A percentile compares a stretch with the other conserved stretches of the same genome.
phyloP scores from a whole-genome alignment of 2,888 invertebrate genomes.

The Pimpla rufipes region DNA sequence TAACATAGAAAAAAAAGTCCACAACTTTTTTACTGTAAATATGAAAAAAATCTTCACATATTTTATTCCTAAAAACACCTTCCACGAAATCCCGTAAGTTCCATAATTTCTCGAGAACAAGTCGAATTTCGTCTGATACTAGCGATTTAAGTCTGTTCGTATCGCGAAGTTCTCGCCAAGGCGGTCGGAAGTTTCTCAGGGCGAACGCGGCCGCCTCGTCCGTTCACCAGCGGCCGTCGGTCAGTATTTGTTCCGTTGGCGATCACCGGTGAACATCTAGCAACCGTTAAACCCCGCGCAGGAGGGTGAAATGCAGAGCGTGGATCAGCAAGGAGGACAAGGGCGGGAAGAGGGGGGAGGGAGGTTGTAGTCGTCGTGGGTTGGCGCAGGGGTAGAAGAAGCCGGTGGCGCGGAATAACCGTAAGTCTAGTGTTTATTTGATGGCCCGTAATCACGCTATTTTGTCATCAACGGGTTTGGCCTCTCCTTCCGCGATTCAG shows the following conservation, averaged over 20 bases:
- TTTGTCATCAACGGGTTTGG: conserved; percentile 83
- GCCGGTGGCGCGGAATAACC: conserved; percentile 81
- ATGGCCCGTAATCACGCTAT: conserved; percentile 85
- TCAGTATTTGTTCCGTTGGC: conserved; percentile 74
- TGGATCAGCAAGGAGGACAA: neutral
- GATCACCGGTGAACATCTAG: conserved; percentile 61
- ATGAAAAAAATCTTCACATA: too few species aligned
- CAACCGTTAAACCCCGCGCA: neutral
- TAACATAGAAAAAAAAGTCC: too few species aligned
- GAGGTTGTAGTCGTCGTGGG: conserved; percentile 27
- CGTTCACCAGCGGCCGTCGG: conserved; percentile 48
- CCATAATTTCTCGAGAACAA: neutral
- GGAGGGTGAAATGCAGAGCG: conserved; percentile 42
- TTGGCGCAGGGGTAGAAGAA: conserved; percentile 74
- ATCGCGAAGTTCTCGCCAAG: conserved; percentile 23
- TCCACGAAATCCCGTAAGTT: too few species aligned
- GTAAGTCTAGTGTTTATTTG: conserved; percentile 84
- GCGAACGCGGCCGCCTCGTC: neutral
- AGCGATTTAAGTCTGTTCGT: neutral
- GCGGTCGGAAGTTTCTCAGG: conserved; percentile 26
- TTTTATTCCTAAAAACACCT: too few species aligned
- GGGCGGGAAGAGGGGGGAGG: conserved; percentile 52
- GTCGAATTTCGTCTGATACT: neutral
- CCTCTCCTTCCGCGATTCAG: conserved; percentile 80
- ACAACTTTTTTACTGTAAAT: too few species aligned